Base-by-base conservation (phyloP, 2,113 vertebrate species). In the human region DNA sequence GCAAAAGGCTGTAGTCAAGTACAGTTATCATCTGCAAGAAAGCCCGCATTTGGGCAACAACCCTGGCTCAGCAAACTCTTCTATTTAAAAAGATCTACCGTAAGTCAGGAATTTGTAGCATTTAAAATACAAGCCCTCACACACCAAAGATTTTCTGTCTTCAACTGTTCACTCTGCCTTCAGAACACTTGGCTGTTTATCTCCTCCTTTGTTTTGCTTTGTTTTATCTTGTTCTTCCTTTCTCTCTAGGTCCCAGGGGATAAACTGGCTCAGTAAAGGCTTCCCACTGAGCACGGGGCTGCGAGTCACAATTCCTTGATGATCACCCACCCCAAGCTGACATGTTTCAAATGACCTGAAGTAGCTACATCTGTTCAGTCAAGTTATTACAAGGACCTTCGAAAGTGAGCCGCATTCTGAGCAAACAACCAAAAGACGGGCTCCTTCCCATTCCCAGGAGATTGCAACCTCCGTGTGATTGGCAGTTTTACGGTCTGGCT, bases 271-370 rank as follows among this genome's bases (percentile, higher is more conserved):
- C 35, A 20, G 35, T 64, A 79, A 43, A 90, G 85, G 13, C 32
- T 88, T 70, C n/a, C 50, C 22, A 35, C 27, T 50, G 64, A 89
- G 57, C 10, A 6, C 0, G 2, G 18, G 57, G 6, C 55, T 90
- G 70, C 2, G 23, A 79, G 80, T 79, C 75, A 84, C 80, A 35
- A 75, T 1, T 48, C 6, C 38, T 52, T 76, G 16, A 66, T 5
- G 9, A 57, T 38, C 40, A 75, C n/a, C 18, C 35, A 70, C 59
- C 55, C n/a, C 8, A 11, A 43, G 82, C 2, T 48, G 68, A 93
- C 52, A 14, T n/a, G 3, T 55, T 92, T 83, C 88, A 87, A 92
- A 52, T 35, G 84, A 88, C 79, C 79, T 66, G 23, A 89, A 89
- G 50, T 82, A n/a, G 80, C n/a, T 55, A 48, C 70, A 81, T 57